Base-by-base conservation (phyloP, 2,113 vertebrate genomes). In the Furnarius figulus region DNA sequence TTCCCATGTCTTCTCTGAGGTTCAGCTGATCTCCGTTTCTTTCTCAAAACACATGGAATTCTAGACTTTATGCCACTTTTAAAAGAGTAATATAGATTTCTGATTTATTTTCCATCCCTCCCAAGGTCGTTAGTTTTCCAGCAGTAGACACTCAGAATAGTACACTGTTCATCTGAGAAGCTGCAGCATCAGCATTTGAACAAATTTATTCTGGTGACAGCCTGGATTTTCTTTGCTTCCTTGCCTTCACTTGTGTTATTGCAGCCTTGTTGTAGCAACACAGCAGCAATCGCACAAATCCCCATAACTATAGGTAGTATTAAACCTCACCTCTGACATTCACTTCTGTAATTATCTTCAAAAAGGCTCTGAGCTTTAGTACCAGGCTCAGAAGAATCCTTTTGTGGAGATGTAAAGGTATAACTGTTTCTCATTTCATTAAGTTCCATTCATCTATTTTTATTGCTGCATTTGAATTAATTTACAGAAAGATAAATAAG, bases 261-360 rank as follows among this genome's bases (percentile, higher is more conserved):
- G 87, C 94, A 92, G 72, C 63, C 73, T 83, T 95, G 71, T 94
- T 95, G 59, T 87, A 88, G 94, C 95, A 92, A 96, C 84, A 56
- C 68, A 93, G 73, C 84, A 93, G 90, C 63, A 61, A 84, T 90
- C 10, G 12, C 94, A 93, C 42, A 53, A 50, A 89, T 86, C 72
- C 84, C 90, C 79, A 1, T 61, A 87, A 61, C 79, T 70, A 4
- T 10, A 74, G 46, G 71, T 91, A 75, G 75, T 66, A 73, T 76
- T 89, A 86, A 92, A 80, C 50, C 72, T 87, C 87, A 85, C 46
- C 58, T 89, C 83, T 95, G 63, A 66, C 65, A 59, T 91, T 63
- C 65, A 33, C 21, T 75, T 92, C 90, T 94, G 74, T 85, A 88
- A 85, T 84, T 73, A 46, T 39, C 58, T 73, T 93, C 68, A 12